These are phyloP conservation scores for Pelmatolapia mariae DNA, from an alignment of 2,113 vertebrate genomes.

Conservation along the genomic window DNA sequence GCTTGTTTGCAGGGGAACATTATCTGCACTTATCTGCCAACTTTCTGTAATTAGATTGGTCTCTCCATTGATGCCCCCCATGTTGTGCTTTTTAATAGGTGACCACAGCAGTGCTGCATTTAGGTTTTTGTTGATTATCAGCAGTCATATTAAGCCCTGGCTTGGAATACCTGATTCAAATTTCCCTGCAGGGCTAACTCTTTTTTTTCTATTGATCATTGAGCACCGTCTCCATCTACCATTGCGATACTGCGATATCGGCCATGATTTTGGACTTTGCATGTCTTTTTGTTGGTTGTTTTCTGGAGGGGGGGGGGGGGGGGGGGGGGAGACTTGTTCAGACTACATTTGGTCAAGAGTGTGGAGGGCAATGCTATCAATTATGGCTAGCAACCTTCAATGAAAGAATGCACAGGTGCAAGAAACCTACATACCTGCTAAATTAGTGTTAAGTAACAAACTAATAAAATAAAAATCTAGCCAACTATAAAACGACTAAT, in stretches of 20 bases:
- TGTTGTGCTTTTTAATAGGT: not conserved
- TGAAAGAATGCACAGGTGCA: not conserved
- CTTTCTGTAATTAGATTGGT: not conserved
- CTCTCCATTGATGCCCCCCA: not conserved
- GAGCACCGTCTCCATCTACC: not conserved
- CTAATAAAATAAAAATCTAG: not conserved
- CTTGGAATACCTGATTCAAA: not conserved
- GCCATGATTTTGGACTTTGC: not conserved
- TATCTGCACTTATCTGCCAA: accelerated
- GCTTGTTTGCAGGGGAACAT: not conserved
- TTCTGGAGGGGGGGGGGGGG: not conserved
- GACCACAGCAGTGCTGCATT: not conserved
- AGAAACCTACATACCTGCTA: not conserved
- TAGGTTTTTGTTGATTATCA: not conserved
- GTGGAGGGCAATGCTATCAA: no score
- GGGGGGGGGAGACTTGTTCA: accelerated
- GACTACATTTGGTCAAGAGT: not conserved
- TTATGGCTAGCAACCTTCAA: not conserved
- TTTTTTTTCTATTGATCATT: not conserved
- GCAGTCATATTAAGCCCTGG: not conserved
- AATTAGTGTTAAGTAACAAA: not conserved
- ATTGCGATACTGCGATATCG: not conserved
- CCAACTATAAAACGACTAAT: not conserved
- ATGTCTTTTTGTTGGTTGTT: not conserved
- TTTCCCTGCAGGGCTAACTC: not conserved